Percentiles rank a stretch among this genome's conserved stretches.
Evolutionary conservation across 2,113 vertebrate genomes (phyloP).

Genomic region (Austrofundulus limnaeus): DNA sequence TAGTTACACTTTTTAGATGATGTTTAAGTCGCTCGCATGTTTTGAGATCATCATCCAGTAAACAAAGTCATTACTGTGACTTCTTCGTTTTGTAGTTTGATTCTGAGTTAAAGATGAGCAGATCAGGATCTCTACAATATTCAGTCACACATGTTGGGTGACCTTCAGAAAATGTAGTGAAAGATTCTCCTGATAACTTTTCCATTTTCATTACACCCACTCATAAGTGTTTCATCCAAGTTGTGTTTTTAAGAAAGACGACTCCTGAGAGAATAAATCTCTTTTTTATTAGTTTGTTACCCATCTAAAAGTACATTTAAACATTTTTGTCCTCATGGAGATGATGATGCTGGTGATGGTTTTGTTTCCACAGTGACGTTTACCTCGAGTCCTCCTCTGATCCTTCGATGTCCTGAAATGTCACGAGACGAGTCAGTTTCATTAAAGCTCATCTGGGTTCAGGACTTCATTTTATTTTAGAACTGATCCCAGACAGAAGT

Average conservation of each 20-base stretch:
- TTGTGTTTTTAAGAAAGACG: constrained; percentile 16
- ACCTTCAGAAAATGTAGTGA: background rate
- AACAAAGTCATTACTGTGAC: no score
- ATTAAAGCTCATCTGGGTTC: background rate
- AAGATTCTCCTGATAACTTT: no score
- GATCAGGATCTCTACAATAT: no score
- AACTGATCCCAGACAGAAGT: background rate
- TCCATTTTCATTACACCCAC: background rate
- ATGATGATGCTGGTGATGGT: constrained; percentile 17
- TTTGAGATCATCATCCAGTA: no score
- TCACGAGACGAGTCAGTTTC: constrained; percentile 4
- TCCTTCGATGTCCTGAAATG: constrained; percentile 69
- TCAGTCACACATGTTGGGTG: no score
- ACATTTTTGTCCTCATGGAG: constrained; percentile 30
- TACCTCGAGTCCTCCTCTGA: constrained; percentile 71
- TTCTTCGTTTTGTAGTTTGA: no score
- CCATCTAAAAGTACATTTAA: constrained; percentile 12
- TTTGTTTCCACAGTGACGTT: constrained; percentile 33
- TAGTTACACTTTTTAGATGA: no score
- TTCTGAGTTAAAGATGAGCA: no score
- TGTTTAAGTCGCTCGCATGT: no score
- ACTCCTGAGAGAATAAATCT: constrained; percentile 1
- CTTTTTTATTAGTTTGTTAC: background rate
- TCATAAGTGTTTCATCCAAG: background rate
- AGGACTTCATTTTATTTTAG: background rate